phyloP scores from a whole-genome alignment of 2,797 vertebrate genomes.

The Sebastes steindachneri region DNA sequence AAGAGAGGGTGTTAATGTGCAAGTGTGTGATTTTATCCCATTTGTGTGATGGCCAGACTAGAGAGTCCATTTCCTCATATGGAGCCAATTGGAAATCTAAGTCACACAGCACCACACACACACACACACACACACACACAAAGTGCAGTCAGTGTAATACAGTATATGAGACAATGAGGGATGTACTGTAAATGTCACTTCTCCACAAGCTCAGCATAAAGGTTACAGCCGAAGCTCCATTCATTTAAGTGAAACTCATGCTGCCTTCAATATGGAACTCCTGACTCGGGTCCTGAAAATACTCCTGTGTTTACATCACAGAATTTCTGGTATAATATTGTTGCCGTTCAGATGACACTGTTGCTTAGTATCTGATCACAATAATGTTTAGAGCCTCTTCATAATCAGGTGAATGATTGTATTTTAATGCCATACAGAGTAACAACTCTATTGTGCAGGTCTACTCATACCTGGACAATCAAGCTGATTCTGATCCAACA shows the following conservation, averaged over 20 bases:
- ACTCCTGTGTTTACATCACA: not conserved
- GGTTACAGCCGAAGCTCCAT: not conserved
- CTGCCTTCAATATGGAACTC: not conserved
- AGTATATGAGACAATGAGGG: conserved; percentile 31
- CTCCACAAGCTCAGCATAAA: conserved; percentile 26
- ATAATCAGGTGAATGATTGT: not conserved
- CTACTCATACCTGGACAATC: no score
- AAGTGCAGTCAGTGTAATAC: conserved; percentile 9
- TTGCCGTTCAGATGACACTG: not conserved
- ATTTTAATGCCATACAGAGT: not conserved
- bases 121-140: conserved; percentile 2
- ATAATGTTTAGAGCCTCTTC: not conserved
- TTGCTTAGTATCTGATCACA: not conserved
- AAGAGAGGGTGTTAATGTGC: not conserved
- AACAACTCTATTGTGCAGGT: not conserved
- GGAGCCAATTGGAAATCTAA: not conserved
- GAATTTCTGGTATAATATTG: not conserved
- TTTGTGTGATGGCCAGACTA: not conserved
- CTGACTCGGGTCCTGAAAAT: not conserved
- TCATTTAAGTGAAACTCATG: not conserved
- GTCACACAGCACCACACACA: not conserved
- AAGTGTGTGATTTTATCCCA: conserved; percentile 1
- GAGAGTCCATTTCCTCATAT: conserved; percentile 13
- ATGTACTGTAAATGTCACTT: conserved; percentile 48
- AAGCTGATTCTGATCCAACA: no score